These are phyloP conservation scores for Perithous albicinctus DNA, from an alignment of 2,888 invertebrate genomes.

Conservation along the genomic window DNA sequence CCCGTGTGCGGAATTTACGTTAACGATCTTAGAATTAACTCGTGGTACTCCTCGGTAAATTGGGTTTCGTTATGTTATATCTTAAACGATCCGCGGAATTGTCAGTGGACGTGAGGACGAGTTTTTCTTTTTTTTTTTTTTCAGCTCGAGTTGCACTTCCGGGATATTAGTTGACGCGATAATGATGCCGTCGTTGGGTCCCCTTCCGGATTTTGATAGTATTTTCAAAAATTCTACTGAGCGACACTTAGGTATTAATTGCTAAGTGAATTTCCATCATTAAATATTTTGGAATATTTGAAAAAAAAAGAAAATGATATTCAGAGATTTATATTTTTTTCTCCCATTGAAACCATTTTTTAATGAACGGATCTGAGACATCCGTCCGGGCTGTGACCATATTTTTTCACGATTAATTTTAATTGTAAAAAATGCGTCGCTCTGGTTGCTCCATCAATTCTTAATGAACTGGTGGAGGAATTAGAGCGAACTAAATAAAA, in stretches of 20 bases:
- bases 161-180: constrained; percentile 36
- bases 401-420: too few species aligned
- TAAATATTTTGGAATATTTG: not conserved
- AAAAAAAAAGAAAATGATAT: not conserved
- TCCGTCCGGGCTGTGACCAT: too few species aligned
- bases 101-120: constrained; percentile 65
- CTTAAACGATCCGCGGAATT: constrained; percentile 81
- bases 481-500: too few species aligned
- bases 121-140: too few species aligned
- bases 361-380: too few species aligned
- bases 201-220: constrained; percentile 67
- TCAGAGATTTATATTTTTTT: too few species aligned
- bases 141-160: constrained; percentile 16
- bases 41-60: constrained; percentile 10
- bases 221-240: constrained; percentile 62
- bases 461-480: too few species aligned
- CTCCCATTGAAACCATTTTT: too few species aligned
- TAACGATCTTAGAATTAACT: constrained; percentile 50
- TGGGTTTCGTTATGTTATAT: not conserved
- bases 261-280: not conserved
- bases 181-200: constrained; percentile 70
- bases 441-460: too few species aligned
- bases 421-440: too few species aligned
- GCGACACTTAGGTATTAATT: constrained; percentile 20
- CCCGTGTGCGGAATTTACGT: constrained; percentile 43